Percentiles rank a stretch among this genome's conserved stretches.
These are phyloP conservation scores for Mesoclemmys tuberculata DNA, from an alignment of 2,113 vertebrate genomes.

Conservation along the genomic window DNA sequence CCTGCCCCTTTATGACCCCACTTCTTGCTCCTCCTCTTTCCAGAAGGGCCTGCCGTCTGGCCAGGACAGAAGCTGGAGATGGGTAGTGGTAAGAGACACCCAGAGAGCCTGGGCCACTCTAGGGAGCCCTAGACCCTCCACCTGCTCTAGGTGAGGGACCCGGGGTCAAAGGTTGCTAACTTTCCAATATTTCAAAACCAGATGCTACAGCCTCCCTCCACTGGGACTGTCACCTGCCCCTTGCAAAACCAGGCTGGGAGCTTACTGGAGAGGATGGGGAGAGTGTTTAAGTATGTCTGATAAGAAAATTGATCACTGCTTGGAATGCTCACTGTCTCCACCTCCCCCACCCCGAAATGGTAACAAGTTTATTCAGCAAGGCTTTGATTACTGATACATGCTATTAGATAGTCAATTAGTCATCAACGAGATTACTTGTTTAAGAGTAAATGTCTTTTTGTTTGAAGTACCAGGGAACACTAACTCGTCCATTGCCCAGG, in stretches of 20 bases:
- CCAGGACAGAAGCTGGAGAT: background rate
- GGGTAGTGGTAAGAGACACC: too few relatives aligned
- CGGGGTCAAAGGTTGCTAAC: too few relatives aligned
- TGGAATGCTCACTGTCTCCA: slow-evolving; percentile 36
- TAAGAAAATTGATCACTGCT: slow-evolving; percentile 52
- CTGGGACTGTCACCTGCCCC: too few relatives aligned
- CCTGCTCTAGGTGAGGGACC: too few relatives aligned
- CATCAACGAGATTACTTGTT: slow-evolving; percentile 66
- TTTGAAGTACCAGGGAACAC: slow-evolving; percentile 68
- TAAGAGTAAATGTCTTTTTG: slow-evolving; percentile 44
- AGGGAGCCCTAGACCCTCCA: too few relatives aligned
- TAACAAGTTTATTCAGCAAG: slow-evolving; percentile 68
- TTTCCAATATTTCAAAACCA: too few relatives aligned
- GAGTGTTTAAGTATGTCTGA: slow-evolving; percentile 15
- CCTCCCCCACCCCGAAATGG: slow-evolving; percentile 56
- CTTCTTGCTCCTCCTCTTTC: background rate
- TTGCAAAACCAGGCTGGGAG: too few relatives aligned
- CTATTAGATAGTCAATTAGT: slow-evolving; percentile 74
- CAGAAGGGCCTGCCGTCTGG: too few relatives aligned
- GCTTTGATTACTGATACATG: slow-evolving; percentile 68
- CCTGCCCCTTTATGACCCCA: too few relatives aligned
- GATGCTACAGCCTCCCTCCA: too few relatives aligned
- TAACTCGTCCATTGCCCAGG: slow-evolving; percentile 25
- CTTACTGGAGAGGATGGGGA: too few relatives aligned
- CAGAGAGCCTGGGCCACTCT: too few relatives aligned